Base-by-base conservation (phyloP, 2,888 invertebrate genomes). In the Cephus spinipes region DNA sequence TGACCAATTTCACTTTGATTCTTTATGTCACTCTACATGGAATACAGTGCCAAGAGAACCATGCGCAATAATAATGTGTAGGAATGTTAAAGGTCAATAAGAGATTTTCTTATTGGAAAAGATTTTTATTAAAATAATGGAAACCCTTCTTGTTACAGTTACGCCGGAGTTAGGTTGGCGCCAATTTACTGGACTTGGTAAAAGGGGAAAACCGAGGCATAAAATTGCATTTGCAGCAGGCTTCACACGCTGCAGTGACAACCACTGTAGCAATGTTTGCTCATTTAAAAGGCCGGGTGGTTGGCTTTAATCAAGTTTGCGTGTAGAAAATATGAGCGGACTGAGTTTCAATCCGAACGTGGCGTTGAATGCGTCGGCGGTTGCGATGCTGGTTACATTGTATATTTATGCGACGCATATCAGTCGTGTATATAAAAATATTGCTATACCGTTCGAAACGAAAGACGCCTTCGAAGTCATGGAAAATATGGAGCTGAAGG, bases 331-430 rank as follows among this genome's bases (percentile, higher is more conserved):
- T 84, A 85, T 85, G 80, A 81, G 80, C 79, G 76, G 78, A 77
- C 78, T 73, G 80, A 81, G 81, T 85, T 86, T 86, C 86, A 84
- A 86, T 86, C 83, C 82, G 83, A 82, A 76, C 77, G 77, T 79
- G 76, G 68, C 75, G 76, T 74, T 76, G 79, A 79, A 79, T 79
- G 79, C 80, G 77, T 79, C 76, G 75, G 73, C 33, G 73, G 73
- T 30, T 30, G 78, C 76, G 73, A 76, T 74, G 80, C 77, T 69
- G 77, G 79, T 81, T 81, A 84, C 85, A 81, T 85, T 86, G 85
- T 81, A 81, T 78, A 86, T 87, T 85, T 86, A 79, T 78, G 81
- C 76, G 85, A 81, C 81, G 82, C 83, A 84, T 82, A 81, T 84
- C 84, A 81, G 79, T 77, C 81, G 15, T 2, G 31, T 31, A 32